These are phyloP conservation scores for Chelidonichthys spinosus DNA, from an alignment of 2,797 vertebrate genomes.

Conservation along the genomic window DNA sequence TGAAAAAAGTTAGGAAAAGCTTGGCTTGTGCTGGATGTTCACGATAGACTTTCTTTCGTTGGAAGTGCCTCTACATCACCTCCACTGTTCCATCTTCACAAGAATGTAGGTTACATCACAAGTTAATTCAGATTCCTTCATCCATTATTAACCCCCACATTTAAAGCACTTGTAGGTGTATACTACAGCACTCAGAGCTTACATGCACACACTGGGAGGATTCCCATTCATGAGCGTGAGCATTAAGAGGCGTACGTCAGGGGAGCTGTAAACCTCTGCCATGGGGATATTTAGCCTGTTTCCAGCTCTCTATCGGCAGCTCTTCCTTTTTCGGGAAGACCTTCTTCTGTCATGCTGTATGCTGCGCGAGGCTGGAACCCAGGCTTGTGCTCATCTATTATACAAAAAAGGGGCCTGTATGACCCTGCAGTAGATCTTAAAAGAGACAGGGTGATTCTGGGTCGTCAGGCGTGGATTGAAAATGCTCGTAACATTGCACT, in stretches of 20 bases:
- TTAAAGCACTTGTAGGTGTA: conserved; percentile 1
- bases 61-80: not conserved
- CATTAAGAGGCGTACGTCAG: not conserved
- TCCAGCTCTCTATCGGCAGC: conserved; percentile 5
- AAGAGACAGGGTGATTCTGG: conserved; percentile 21
- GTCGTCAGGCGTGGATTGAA: conserved; percentile 4
- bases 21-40: too few relatives aligned
- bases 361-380: conserved; percentile 14
- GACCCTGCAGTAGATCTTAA: conserved; percentile 13
- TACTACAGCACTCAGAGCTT: not conserved
- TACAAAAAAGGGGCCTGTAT: conserved; percentile 37
- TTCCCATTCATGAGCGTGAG: not conserved
- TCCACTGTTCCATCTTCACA: not conserved
- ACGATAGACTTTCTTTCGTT: too few relatives aligned
- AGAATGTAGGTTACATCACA: not conserved
- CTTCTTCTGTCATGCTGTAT: not conserved
- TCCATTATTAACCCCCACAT: not conserved
- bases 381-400: conserved; percentile 42
- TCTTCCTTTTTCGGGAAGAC: not conserved
- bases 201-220: not conserved
- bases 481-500: conserved; percentile 20
- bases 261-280: conserved; percentile 8
- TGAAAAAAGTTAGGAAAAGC: too few relatives aligned
- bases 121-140: not conserved
- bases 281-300: conserved; percentile 14